These are phyloP conservation scores for Cottoperca gobio DNA, from an alignment of 2,797 vertebrate species.

Conservation along the genomic window DNA sequence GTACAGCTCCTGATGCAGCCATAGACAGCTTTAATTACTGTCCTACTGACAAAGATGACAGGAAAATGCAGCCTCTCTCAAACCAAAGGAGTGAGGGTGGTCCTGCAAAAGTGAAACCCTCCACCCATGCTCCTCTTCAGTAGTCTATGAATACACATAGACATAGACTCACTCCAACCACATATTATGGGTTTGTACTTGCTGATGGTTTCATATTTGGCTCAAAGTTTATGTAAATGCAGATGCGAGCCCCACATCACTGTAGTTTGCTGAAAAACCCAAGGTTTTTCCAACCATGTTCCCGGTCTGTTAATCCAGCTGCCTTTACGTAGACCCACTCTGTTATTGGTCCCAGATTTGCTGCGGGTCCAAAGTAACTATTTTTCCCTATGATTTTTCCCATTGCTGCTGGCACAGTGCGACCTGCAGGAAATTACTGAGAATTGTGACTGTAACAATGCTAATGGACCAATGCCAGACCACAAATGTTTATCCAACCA, in stretches of 20 bases:
- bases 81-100: conserved; percentile 74
- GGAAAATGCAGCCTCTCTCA: conserved; percentile 34
- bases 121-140: conserved; percentile 67
- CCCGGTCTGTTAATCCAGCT: conserved; percentile 68
- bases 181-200: conserved; percentile 78
- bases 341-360: conserved; percentile 76
- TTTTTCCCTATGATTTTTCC: conserved; percentile 61
- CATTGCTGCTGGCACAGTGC: conserved; percentile 64
- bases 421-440: conserved; percentile 70
- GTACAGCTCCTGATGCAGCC: conserved; percentile 18
- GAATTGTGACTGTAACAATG: conserved; percentile 79
- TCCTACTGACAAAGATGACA: conserved; percentile 52
- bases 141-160: conserved; percentile 77
- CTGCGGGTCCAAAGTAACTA: conserved; percentile 57
- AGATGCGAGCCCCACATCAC: conserved; percentile 73
- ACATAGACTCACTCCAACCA: conserved; percentile 64
- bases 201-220: conserved; percentile 79
- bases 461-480: conserved; percentile 66
- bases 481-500: conserved; percentile 67
- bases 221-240: conserved; percentile 76
- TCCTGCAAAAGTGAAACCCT: conserved; percentile 67
- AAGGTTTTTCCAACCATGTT: conserved; percentile 78
- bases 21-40: conserved; percentile 55
- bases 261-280: conserved; percentile 67
- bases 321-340: conserved; percentile 59